These are phyloP conservation scores for Dicranocentrus wangi DNA, from an alignment of 2,888 invertebrate species.

Conservation along the genomic window DNA sequence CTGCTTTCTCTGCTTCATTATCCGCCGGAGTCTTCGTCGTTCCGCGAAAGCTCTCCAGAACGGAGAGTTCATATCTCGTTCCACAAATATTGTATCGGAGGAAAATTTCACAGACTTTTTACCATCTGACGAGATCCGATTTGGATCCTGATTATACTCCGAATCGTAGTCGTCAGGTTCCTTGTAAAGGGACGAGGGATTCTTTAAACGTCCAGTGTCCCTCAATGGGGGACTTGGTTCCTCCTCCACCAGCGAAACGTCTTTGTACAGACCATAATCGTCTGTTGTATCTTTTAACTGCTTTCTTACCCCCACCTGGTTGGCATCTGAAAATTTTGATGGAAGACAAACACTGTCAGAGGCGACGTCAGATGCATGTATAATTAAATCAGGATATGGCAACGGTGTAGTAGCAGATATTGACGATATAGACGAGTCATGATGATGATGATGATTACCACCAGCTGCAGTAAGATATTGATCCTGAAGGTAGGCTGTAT, in stretches of 20 bases:
- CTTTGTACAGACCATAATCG: too few relatives aligned
- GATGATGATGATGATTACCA: neutral
- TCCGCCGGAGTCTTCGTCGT: slow-evolving; percentile 45
- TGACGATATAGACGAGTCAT: neutral
- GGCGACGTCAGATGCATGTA: slow-evolving; percentile 22
- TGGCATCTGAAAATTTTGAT: too few relatives aligned
- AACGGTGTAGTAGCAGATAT: slow-evolving; percentile 31
- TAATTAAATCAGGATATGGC: slow-evolving; percentile 52
- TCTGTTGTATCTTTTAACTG: too few relatives aligned
- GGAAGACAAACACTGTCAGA: too few relatives aligned
- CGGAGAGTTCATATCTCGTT: slow-evolving; percentile 65
- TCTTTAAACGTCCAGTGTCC: slow-evolving; percentile 21
- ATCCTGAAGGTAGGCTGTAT: slow-evolving; percentile 16
- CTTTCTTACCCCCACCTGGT: too few relatives aligned
- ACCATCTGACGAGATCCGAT: neutral
- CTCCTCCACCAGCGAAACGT: too few relatives aligned
- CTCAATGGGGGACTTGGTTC: neutral
- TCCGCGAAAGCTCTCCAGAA: slow-evolving; percentile 66
- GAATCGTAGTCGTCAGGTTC: slow-evolving; percentile 53
- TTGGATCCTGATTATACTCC: neutral
- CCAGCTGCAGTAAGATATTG: slow-evolving; percentile 20
- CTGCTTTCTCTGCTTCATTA: slow-evolving; percentile 47
- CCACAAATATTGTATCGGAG: slow-evolving; percentile 65
- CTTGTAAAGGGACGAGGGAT: slow-evolving; percentile 14
- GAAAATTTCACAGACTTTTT: slow-evolving; percentile 65